These are phyloP conservation scores for Xylophagus ater DNA, from an alignment of 2,888 invertebrate genomes.

Conservation along the genomic window DNA sequence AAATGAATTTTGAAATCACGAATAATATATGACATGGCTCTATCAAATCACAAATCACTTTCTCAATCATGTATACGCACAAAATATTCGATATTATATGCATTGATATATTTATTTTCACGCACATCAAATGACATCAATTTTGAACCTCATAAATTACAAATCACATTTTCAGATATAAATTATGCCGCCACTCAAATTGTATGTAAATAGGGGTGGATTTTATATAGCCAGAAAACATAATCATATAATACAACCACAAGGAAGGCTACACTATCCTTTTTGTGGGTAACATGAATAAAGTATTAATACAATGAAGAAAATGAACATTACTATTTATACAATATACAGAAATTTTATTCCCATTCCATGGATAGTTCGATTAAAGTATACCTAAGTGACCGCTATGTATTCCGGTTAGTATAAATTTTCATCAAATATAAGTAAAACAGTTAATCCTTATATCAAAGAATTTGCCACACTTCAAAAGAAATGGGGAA, in stretches of 20 bases:
- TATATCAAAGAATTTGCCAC: neutral
- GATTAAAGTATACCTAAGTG: constrained; percentile 17
- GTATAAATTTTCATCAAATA: constrained; percentile 13
- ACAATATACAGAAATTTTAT: constrained; percentile 9
- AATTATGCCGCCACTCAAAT: constrained; percentile 15
- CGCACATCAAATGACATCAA: constrained; percentile 13
- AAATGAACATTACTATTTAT: neutral
- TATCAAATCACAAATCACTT: too few species aligned
- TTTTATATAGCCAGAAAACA: constrained; percentile 4
- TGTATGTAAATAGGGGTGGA: constrained; percentile 16
- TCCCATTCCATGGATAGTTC: constrained; percentile 17
- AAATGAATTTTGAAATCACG: too few species aligned
- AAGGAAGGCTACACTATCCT: neutral
- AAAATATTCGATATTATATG: too few species aligned
- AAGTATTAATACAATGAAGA: neutral
- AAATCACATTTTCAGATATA: constrained; percentile 19
- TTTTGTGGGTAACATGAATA: neutral
- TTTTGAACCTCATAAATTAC: constrained; percentile 18
- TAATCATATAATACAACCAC: neutral
- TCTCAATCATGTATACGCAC: too few species aligned
- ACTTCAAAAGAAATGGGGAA: neutral
- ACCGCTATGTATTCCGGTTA: constrained; percentile 14
- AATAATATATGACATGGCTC: too few species aligned
- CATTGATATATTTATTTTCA: too few species aligned
- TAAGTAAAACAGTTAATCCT: constrained; percentile 15